Evolutionary conservation across 1,140 invertebrate genomes (phyloP).

Genomic region (Drosophila paulistorum): DNA sequence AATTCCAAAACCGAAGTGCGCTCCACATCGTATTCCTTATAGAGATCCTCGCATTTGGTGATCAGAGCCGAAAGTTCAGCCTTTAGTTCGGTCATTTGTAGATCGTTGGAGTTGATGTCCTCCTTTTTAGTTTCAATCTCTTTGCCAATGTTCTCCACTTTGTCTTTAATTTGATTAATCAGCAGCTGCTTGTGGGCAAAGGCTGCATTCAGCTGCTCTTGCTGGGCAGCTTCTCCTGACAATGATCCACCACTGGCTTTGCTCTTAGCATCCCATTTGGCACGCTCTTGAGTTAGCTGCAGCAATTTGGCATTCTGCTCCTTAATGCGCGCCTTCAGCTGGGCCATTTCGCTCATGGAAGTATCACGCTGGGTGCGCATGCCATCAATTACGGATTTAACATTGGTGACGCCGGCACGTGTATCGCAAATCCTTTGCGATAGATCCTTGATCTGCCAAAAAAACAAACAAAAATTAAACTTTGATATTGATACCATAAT

Average conservation of each 20-base stretch:
- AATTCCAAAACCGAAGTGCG: constrained; percentile 85
- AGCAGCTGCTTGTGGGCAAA: constrained; percentile 85
- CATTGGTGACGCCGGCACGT: constrained; percentile 93
- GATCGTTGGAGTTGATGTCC: constrained; percentile 93
- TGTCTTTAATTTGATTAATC: constrained; percentile 93
- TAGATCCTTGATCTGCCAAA: constrained; percentile 88
- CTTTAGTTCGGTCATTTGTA: constrained; percentile 89
- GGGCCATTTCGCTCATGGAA: constrained; percentile 94
- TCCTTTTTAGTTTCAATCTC: constrained; percentile 90
- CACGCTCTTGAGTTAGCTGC: constrained; percentile 92
- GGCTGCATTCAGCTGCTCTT: constrained; percentile 76
- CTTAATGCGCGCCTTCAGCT: constrained; percentile 92
- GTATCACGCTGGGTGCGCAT: constrained; percentile 96
- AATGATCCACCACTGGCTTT: constrained; percentile 52
- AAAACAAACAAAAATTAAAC: no score
- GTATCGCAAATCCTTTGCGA: constrained; percentile 95
- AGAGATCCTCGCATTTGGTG: constrained; percentile 86
- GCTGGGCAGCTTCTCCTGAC: constrained; percentile 55
- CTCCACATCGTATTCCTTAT: constrained; percentile 85
- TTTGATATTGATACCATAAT: no score
- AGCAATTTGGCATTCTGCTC: constrained; percentile 93
- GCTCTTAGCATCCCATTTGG: constrained; percentile 90
- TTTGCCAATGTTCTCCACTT: constrained; percentile 86
- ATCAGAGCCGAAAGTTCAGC: constrained; percentile 83
- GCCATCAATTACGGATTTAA: constrained; percentile 97